Evolutionary conservation across 2,888 invertebrate species (phyloP), one percentile per base, ranked within the genome.

Genomic region (Archaeoteleia sp.): DNA sequence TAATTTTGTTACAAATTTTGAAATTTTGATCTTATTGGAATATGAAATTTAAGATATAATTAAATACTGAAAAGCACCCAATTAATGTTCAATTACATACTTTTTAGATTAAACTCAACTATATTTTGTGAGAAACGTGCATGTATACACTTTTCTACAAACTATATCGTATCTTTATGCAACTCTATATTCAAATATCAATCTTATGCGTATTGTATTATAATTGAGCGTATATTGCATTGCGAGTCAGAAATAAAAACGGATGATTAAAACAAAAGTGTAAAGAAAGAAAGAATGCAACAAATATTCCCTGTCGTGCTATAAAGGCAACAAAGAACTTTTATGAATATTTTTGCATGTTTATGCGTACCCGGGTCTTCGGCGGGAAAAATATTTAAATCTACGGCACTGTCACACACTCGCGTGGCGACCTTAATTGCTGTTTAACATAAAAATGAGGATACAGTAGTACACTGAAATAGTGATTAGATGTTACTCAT

Each of bases 331-430:
- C 62, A 68, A 67, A 49, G 55, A 67, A 68, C 40, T 29, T 67
- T 62, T 68, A 68, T 68, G 67, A 68, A 68, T 68, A 68, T 42
- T 58, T 68, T 62, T 62, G 62, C 67, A 68, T 68, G 58, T 58
- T 68, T 57, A 68, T 62, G 62, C 53, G 58, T 58, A 53, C 46
- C 62, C 62, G 40, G 54, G 49, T 53, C 55, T 67, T 54, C 53
- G 53, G 57, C 27, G 53, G 55, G 57, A 67, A 57, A 57, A 67
- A 67, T 67, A 57, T 67, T 57, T 57, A 53, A 57, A 67, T 57
- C 42, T 48, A 23, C 29, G 42, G 55, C 51, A 61, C 49, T 67
- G 57, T 67, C 55, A 49, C 51, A 13, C 25, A 10, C 25, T 30
- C 34, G 29, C 42, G 45, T 40, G 17, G 40, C 55, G 34, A 57